Evolutionary conservation across 2,888 invertebrate genomes (phyloP), one percentile per base, ranked within the genome.

Genomic region (Drosophila prolongata): DNA sequence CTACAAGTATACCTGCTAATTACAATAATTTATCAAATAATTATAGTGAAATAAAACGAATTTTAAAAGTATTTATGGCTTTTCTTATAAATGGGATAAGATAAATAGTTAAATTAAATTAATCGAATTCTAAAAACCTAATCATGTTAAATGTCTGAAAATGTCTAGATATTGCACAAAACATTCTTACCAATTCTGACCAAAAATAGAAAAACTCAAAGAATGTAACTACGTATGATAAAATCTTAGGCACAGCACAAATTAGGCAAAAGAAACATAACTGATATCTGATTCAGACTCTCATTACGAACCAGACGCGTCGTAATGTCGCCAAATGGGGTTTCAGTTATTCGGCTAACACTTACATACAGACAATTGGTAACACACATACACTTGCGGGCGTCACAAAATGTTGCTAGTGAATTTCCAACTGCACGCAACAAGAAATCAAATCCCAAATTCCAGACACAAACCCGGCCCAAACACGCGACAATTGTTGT

Each of bases 401-500:
- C 6, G 6, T n/a, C 40, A 50, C 19, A 50, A 50, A 71, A 70
- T 61, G 62, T 52, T 61, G 70, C 43, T 50, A 34, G 53, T 71
- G 37, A 46, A 72, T 52, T 57, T 64, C 56, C 52, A 71, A 55
- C 68, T 35, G 59, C 52, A 59, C 64, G 64, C 71, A 62, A 73
- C 74, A 57, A 49, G 64, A 50, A 42, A 40, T 40, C 52, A 30
- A 79, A 75, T 85, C 54, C 67, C 61, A 53, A 62, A 82, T 85
- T 70, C 83, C 66, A 65, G 35, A 44, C 84, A 78, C 78, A 73
- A 11, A 30, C 38, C 49, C 27, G 35, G 38, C 50, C 65, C 38
- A 59, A 49, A 55, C 64, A 66, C 67, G 75, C 64, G 70, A 75
- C 71, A 70, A 65, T 76, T 75, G 72, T 69, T 70, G 76, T 77